Conservation (phyloP, 2,888 invertebrate genomes). For the Machimus atricapillus region DNA sequence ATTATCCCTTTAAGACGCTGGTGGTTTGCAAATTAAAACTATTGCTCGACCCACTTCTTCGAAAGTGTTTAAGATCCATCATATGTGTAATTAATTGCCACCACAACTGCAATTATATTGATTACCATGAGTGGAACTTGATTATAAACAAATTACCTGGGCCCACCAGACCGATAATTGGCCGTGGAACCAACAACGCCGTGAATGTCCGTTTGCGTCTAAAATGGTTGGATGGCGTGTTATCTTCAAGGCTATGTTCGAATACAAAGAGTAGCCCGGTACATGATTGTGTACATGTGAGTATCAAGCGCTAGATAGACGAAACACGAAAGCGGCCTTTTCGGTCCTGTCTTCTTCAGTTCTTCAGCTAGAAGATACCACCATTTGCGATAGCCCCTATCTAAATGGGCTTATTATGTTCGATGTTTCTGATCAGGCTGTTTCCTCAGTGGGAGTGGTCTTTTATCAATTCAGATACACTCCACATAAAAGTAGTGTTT, state of each 20-base stretch:
- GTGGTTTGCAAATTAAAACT: background rate
- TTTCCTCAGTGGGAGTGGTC: slow-evolving; percentile 9
- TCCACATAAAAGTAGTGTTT: slow-evolving; percentile 4
- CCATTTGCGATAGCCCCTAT: slow-evolving; percentile 23
- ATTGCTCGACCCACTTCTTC: background rate
- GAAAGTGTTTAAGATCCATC: background rate
- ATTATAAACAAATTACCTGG: background rate
- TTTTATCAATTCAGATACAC: background rate
- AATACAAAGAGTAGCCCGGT: slow-evolving; percentile 28
- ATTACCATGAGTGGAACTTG: background rate
- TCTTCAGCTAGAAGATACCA: background rate
- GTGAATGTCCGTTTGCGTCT: background rate
- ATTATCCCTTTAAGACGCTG: no score
- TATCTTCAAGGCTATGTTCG: slow-evolving; percentile 21
- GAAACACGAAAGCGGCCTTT: background rate
- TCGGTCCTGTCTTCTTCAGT: background rate
- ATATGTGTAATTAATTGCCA: background rate
- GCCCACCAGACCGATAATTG: background rate
- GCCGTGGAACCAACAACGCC: background rate
- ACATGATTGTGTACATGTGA: slow-evolving; percentile 29
- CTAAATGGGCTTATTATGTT: slow-evolving; percentile 39
- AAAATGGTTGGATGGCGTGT: slow-evolving; percentile 15
- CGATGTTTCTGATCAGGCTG: slow-evolving; percentile 28
- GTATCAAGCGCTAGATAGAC: slow-evolving; percentile 20
- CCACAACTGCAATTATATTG: background rate